Evolutionary conservation across 1,140 invertebrate species (phyloP).

Genomic region (Cydia strobilella): DNA sequence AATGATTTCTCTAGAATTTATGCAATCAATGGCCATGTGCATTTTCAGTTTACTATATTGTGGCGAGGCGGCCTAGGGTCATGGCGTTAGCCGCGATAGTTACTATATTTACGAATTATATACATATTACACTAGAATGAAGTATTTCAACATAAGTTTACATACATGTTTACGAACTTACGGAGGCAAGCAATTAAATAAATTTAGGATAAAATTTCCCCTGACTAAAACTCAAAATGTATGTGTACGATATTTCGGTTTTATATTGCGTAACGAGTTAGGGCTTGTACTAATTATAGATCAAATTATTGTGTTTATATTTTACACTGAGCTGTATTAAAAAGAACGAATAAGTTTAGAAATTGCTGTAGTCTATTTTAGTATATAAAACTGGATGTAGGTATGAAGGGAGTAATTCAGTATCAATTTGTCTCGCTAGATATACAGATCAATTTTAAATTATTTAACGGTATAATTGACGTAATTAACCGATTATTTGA

Average conservation of each 20-base stretch:
- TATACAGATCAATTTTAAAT: background rate
- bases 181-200: background rate
- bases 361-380: background rate
- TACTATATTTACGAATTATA: background rate
- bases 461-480: background rate
- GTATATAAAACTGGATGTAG: background rate
- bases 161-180: background rate
- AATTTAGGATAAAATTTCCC: background rate
- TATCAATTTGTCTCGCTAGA: background rate
- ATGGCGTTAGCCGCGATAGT: too few relatives aligned
- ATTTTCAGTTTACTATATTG: constrained; percentile 16
- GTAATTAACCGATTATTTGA: background rate
- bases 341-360: background rate
- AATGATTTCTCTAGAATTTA: background rate
- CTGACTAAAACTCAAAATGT: background rate
- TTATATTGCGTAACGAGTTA: background rate
- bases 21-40: background rate
- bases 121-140: background rate
- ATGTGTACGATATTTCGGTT: background rate
- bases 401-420: background rate
- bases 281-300: background rate
- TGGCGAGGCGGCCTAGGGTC: too few relatives aligned
- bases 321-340: constrained; percentile 17
- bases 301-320: constrained; percentile 20
- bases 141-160: background rate